Evolutionary conservation across 2,888 invertebrate species (phyloP).

Genomic region (Harmothoe impar): DNA sequence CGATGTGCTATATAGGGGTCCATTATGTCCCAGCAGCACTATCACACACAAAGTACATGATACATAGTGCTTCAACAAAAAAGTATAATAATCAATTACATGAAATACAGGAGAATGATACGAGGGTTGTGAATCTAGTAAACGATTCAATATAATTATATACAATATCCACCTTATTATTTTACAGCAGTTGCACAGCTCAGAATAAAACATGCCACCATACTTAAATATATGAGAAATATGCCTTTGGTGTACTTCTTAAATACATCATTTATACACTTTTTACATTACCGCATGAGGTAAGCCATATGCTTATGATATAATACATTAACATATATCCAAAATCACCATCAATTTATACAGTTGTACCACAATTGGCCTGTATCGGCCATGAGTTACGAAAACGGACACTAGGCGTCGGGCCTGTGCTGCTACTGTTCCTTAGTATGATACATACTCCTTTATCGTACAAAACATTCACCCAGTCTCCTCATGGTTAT

Average conservation of each 20-base stretch:
- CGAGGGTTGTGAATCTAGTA: neutral
- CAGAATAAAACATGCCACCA: neutral
- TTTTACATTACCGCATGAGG: conserved; percentile 31
- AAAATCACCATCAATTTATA: neutral
- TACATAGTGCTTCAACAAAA: neutral
- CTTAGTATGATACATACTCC: too few species aligned
- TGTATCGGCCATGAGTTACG: neutral
- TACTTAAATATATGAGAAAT: conserved; percentile 48
- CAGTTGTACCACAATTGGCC: neutral
- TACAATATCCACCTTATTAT: conserved; percentile 37
- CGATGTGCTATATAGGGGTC: neutral
- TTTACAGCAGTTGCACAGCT: conserved; percentile 28
- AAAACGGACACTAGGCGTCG: conserved; percentile 31
- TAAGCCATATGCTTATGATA: conserved; percentile 1
- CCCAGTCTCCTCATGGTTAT: too few species aligned
- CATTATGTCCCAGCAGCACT: neutral
- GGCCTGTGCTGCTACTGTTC: neutral
- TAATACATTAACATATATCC: neutral
- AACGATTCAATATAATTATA: conserved; percentile 28
- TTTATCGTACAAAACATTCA: too few species aligned
- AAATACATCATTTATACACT: conserved; percentile 53
- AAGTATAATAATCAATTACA: neutral
- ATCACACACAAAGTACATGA: neutral
- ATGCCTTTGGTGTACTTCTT: conserved; percentile 50
- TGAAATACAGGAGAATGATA: neutral